Conservation (phyloP, 1,140 invertebrate species). For the Leptinotarsa lineolata region DNA sequence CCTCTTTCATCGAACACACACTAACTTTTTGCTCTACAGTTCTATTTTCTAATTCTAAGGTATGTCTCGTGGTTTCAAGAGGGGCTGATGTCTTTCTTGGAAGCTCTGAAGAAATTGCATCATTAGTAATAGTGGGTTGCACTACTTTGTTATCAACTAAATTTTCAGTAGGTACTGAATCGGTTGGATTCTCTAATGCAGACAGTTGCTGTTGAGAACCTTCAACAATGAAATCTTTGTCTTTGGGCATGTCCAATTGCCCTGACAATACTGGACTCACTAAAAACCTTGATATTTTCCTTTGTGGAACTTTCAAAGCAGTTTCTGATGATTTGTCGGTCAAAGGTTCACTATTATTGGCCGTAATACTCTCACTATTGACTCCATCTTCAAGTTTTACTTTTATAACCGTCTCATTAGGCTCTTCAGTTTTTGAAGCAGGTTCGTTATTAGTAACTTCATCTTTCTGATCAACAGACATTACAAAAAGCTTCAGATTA, state of each 20-base stretch:
- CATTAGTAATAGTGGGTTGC: neutral
- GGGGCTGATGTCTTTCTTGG: constrained; percentile 44
- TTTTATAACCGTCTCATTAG: constrained; percentile 32
- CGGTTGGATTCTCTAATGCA: constrained; percentile 10
- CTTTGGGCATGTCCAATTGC: constrained; percentile 54
- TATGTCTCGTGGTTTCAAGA: constrained; percentile 37
- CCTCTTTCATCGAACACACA: constrained; percentile 46
- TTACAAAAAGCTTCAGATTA: constrained; percentile 48
- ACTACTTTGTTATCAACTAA: constrained; percentile 14
- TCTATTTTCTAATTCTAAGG: constrained; percentile 38
- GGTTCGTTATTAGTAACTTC: neutral
- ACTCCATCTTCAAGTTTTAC: constrained; percentile 25
- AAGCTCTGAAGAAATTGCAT: constrained; percentile 18
- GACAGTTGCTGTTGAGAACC: neutral
- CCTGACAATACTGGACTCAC: constrained; percentile 73
- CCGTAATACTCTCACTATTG: constrained; percentile 10
- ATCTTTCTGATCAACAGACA: constrained; percentile 37
- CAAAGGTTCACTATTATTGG: neutral
- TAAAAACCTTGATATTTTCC: constrained; percentile 79
- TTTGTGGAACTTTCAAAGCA: constrained; percentile 56
- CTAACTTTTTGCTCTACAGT: constrained; percentile 44
- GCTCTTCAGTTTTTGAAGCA: neutral
- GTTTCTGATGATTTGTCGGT: constrained; percentile 37
- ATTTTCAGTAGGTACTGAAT: constrained; percentile 20
- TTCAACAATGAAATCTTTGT: constrained; percentile 42